These are phyloP conservation scores for Melieria picta DNA, from an alignment of 2,888 invertebrate genomes.

Conservation along the genomic window DNA sequence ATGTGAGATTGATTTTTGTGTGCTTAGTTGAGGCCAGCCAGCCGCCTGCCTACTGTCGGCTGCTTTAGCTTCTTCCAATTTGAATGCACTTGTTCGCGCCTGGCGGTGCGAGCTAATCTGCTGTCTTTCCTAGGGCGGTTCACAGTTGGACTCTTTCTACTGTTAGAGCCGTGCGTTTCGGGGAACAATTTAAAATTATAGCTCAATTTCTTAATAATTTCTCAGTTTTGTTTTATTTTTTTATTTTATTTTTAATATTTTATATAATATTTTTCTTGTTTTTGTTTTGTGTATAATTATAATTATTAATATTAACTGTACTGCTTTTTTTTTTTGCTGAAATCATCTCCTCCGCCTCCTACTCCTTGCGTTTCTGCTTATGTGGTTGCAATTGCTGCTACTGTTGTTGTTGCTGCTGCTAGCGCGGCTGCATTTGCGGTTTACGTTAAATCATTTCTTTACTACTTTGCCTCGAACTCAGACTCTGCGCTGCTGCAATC, in stretches of 20 bases:
- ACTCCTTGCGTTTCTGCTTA: neutral
- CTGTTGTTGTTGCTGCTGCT: neutral
- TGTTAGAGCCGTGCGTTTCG: too few species aligned
- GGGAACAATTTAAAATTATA: neutral
- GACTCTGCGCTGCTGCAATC: too few species aligned
- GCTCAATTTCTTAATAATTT: constrained; percentile 1
- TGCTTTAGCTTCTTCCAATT: neutral
- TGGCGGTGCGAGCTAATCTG: neutral
- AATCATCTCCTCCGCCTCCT: neutral
- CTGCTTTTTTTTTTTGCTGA: constrained; percentile 11
- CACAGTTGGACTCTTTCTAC: too few species aligned
- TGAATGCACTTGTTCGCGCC: neutral
- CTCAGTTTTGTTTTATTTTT: constrained; percentile 9
- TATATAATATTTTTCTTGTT: constrained; percentile 18
- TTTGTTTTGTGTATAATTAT: constrained; percentile 21
- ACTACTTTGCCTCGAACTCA: too few species aligned
- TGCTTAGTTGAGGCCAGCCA: too few species aligned
- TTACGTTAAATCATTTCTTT: too few species aligned
- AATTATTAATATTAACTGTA: constrained; percentile 30
- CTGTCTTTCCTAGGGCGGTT: too few species aligned
- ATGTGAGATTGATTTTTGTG: constrained; percentile 1
- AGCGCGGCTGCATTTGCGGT: neutral
- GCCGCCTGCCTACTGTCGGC: neutral
- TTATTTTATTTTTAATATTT: constrained; percentile 24
- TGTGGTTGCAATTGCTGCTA: neutral